Conservation (phyloP, 1,140 invertebrate species). For the Drosophila guanche region DNA sequence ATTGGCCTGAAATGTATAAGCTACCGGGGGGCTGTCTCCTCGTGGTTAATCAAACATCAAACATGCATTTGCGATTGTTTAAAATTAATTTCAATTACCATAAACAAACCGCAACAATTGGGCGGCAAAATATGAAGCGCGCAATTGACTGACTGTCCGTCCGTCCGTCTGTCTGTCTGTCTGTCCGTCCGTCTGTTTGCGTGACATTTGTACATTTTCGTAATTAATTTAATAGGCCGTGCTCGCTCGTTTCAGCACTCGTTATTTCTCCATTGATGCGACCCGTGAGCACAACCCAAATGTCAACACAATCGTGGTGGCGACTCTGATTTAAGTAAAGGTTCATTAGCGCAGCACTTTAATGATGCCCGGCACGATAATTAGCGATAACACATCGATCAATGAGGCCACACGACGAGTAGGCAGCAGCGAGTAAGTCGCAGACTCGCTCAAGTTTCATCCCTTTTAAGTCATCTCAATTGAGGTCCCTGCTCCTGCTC, state of each 20-base stretch:
- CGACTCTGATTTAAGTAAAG: constrained; percentile 33
- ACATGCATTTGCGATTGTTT: constrained; percentile 29
- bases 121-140: constrained; percentile 28
- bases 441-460: too few relatives aligned
- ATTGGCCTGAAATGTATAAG: background rate
- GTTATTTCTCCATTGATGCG: constrained; percentile 41
- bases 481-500: background rate
- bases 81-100: constrained; percentile 67
- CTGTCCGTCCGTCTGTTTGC: too few relatives aligned
- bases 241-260: constrained; percentile 18
- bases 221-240: constrained; percentile 57
- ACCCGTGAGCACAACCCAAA: constrained; percentile 13
- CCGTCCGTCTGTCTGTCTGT: too few relatives aligned
- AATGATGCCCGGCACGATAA: background rate
- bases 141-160: too few relatives aligned
- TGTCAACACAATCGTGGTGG: constrained; percentile 48
- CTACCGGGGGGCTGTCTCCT: too few relatives aligned
- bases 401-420: too few relatives aligned
- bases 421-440: too few relatives aligned
- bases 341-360: constrained; percentile 28
- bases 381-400: too few relatives aligned
- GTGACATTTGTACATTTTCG: constrained; percentile 48
- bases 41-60: too few relatives aligned
- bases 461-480: too few relatives aligned
- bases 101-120: constrained; percentile 61